Conservation (phyloP, 2,113 vertebrate genomes). For the Platichthys flesus region DNA sequence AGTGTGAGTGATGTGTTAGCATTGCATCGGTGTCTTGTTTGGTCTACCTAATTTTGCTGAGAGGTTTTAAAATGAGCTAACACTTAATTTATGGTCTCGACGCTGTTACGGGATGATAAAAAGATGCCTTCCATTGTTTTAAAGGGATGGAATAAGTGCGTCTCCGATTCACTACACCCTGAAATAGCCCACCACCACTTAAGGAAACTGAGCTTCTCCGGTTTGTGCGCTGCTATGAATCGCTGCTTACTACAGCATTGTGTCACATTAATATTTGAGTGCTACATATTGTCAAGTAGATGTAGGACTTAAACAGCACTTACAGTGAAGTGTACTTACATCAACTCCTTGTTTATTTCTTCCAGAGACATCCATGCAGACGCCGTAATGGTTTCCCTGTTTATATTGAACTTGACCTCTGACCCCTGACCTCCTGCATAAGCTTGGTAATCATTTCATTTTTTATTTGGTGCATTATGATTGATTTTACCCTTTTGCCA, state of each 20-base stretch:
- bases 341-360: conserved; percentile 97
- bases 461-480: conserved; percentile 90
- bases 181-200: conserved; percentile 75
- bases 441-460: conserved; percentile 99
- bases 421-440: conserved; percentile 99
- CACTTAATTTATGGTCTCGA: conserved; percentile 77
- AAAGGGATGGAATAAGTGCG: conserved; percentile 68
- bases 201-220: conserved; percentile 68
- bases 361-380: conserved; percentile 95
- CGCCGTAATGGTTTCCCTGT: conserved; percentile 98
- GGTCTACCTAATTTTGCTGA: conserved; percentile 82
- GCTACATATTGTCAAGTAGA: conserved; percentile 77
- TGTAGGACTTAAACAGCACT: conserved; percentile 75
- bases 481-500: conserved; percentile 75
- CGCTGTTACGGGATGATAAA: conserved; percentile 78
- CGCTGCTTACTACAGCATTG: conserved; percentile 74
- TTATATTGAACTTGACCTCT: conserved; percentile 99
- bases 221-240: conserved; percentile 62
- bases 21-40: conserved; percentile 60
- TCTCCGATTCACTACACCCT: conserved; percentile 78
- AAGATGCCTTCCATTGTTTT: conserved; percentile 79
- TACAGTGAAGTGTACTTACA: conserved; percentile 87
- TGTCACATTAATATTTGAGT: conserved; percentile 82
- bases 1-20: conserved; percentile 65
- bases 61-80: conserved; percentile 81